Evolutionary conservation across 2,113 vertebrate genomes (phyloP).

Genomic region (Abramis brama): DNA sequence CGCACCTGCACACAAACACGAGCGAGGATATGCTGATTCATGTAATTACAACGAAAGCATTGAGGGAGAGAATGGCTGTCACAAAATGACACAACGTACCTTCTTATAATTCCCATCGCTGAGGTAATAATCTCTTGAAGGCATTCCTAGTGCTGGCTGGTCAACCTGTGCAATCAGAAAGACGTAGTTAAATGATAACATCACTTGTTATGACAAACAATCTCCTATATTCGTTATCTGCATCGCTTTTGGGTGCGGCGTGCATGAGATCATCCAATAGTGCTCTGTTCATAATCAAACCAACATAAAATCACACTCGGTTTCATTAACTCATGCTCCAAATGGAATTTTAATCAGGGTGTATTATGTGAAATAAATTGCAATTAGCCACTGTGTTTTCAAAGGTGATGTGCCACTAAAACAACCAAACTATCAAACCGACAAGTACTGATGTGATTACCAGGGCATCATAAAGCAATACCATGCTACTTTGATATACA

Average conservation of each 20-base stretch:
- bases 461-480: too few species aligned
- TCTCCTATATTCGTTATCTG: not conserved
- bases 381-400: not conserved
- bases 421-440: not conserved
- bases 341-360: slow-evolving; percentile 3
- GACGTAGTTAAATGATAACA: not conserved
- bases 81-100: slow-evolving; percentile 67
- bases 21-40: not conserved
- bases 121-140: slow-evolving; percentile 93
- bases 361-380: not conserved
- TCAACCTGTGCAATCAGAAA: slow-evolving; percentile 80
- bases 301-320: not conserved
- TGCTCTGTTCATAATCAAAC: not conserved
- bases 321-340: not conserved
- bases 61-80: not conserved
- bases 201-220: not conserved
- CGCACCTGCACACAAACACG: slow-evolving; percentile 79
- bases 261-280: not conserved
- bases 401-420: not conserved
- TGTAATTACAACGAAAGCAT: slow-evolving; percentile 28
- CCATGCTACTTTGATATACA: too few species aligned
- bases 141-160: slow-evolving; percentile 94
- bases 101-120: slow-evolving; percentile 84
- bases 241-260: not conserved
- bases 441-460: not conserved